phyloP scores from a whole-genome alignment of 2,797 vertebrate genomes.

The Gymnothorax javanicus region DNA sequence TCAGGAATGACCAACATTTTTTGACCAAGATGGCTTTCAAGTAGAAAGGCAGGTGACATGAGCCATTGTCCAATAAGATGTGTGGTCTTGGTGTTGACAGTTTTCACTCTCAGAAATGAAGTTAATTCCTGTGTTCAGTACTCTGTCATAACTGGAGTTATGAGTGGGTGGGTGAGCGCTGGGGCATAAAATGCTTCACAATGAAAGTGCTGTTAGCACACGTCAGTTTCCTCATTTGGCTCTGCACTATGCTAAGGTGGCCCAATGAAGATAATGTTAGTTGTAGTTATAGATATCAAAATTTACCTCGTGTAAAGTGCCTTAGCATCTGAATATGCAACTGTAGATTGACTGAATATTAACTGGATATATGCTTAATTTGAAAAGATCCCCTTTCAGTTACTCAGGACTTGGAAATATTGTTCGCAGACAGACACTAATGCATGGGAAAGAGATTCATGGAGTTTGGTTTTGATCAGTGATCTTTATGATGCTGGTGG shows the following conservation, averaged over 20 bases:
- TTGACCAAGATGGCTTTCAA: background rate
- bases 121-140: background rate
- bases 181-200: background rate
- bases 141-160: background rate
- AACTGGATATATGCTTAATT: background rate
- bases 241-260: background rate
- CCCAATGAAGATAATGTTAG: background rate
- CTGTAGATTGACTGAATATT: conserved; percentile 26
- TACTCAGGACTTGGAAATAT: conserved; percentile 8
- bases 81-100: background rate
- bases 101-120: background rate
- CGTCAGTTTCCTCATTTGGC: background rate
- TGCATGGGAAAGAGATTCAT: background rate
- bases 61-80: background rate
- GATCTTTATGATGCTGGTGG: too few species aligned
- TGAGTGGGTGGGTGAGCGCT: background rate
- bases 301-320: conserved; percentile 56
- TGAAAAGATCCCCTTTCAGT: background rate
- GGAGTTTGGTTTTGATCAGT: background rate
- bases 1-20: background rate
- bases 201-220: background rate
- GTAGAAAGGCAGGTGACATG: background rate
- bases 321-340: conserved; percentile 54
- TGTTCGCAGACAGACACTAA: background rate
- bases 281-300: conserved; percentile 18